Conservation (phyloP, 2,113 vertebrate genomes). For the Piaya cayana region DNA sequence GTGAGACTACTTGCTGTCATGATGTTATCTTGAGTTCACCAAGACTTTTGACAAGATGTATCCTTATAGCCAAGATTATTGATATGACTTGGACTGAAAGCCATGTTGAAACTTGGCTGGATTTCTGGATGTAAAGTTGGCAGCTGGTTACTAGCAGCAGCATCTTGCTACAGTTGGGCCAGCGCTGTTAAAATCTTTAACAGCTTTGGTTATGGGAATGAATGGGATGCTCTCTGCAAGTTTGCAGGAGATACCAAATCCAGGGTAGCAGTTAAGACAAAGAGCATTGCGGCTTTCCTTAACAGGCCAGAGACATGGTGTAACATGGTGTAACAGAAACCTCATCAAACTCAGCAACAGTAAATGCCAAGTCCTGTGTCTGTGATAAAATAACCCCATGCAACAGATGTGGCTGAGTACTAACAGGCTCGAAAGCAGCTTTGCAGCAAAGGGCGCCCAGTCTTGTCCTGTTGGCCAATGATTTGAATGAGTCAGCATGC, state of each 20-base stretch:
- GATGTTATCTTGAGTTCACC: background rate
- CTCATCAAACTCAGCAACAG: background rate
- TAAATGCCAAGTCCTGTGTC: background rate
- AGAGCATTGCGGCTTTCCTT: background rate
- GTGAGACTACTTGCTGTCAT: accelerated
- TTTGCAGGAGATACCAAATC: background rate
- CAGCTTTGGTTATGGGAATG: background rate
- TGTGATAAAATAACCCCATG: background rate
- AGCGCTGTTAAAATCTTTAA: background rate
- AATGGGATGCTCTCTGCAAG: background rate
- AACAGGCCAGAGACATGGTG: background rate
- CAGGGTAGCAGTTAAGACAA: background rate
- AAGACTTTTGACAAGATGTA: background rate
- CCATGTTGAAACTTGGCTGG: background rate
- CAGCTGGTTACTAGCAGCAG: background rate
- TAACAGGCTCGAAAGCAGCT: background rate
- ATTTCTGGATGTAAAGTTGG: background rate
- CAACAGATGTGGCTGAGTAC: background rate
- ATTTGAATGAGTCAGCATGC: background rate
- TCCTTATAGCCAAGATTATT: background rate
- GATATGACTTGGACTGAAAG: background rate
- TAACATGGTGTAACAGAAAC: background rate
- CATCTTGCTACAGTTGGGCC: background rate
- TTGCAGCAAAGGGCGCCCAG: accelerated
- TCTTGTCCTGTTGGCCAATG: background rate